Conservation (phyloP, 2,888 invertebrate genomes). For the Herminia tarsipennalis region DNA sequence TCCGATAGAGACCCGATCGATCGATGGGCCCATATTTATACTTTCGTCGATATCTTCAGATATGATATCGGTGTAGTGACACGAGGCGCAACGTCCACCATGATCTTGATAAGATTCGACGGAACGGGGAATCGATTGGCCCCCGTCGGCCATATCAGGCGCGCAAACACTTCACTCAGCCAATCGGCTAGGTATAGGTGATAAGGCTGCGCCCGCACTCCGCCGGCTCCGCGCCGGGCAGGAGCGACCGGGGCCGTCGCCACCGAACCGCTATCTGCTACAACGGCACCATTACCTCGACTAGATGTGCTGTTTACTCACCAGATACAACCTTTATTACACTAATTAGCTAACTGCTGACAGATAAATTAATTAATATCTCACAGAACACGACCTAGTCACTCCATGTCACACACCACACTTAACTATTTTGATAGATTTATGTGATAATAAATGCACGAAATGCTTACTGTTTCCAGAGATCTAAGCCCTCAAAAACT, state of each 20-base stretch:
- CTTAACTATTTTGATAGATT: no score
- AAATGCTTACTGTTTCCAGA: no score
- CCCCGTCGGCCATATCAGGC: constrained; percentile 68
- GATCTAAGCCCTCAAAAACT: no score
- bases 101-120: constrained; percentile 80
- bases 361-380: constrained; percentile 65
- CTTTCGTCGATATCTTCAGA: constrained; percentile 83
- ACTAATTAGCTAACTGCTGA: constrained; percentile 66
- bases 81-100: constrained; percentile 80
- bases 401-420: not conserved
- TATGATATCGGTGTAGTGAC: constrained; percentile 80
- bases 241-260: constrained; percentile 53
- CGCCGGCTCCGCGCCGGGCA: constrained; percentile 55
- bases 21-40: constrained; percentile 85
- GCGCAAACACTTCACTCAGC: constrained; percentile 81
- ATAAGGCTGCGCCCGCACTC: constrained; percentile 61
- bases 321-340: constrained; percentile 81
- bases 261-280: constrained; percentile 66
- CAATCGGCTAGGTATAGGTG: constrained; percentile 73
- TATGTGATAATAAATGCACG: no score
- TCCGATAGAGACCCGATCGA: constrained; percentile 84
- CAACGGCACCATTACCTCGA: constrained; percentile 61
- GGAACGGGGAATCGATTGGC: constrained; percentile 80
- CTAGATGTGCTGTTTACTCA: constrained; percentile 70
- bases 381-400: constrained; percentile 24